Base-by-base conservation (phyloP, 2,113 vertebrate species). In the Leptobrachium leishanense region DNA sequence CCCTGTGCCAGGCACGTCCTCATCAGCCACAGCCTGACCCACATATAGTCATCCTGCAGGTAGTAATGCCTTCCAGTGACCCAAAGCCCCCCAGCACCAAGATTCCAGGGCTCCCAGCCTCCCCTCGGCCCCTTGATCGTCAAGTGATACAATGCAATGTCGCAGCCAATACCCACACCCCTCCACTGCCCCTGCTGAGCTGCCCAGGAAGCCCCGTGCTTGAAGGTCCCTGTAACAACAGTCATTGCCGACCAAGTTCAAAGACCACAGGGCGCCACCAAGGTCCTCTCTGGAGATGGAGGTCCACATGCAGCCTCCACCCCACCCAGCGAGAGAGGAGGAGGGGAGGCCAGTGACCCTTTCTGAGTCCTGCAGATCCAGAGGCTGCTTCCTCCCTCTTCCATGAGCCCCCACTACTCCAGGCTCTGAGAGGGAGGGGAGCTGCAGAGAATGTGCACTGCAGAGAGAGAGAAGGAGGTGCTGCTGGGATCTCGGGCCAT, bases 311-410 rank as follows among this genome's bases (percentile, higher is more conserved):
- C 53, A n/a, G 43, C 63, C 63, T 68, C 40, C 65, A 46, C 53
- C 46, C 50, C 65, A 53, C 46, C 50, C 20, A 31, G 20, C 20
- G 20, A 31, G 20, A 31, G 20, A 31, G 10, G 43, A 3, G 15
- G 15, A 76, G 46, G 66, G 75, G 10, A 15, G 65, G 46, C 55
- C 68, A 40, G 41, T 57, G 69, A 79, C 70, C 63, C 77, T 44
- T 2, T 39, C 70, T 72, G 66, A 64, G 69, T 72, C 43, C 9
- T 73, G 44, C 41, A 46, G 63, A 9, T 75, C 41, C 5, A 41
- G 46, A 31, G 11, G 64, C 73, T 43, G 40, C 46, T 66, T 11
- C 53, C 46, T 12, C 46, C 43, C 15, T 3, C 11, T 2, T 39
- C 6, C 10, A 8, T 31, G 70, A 72, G n/a, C 68, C 68, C 68